These are phyloP conservation scores for Penaeus japonicus DNA, from an alignment of 1,140 invertebrate species.

Conservation along the genomic window DNA sequence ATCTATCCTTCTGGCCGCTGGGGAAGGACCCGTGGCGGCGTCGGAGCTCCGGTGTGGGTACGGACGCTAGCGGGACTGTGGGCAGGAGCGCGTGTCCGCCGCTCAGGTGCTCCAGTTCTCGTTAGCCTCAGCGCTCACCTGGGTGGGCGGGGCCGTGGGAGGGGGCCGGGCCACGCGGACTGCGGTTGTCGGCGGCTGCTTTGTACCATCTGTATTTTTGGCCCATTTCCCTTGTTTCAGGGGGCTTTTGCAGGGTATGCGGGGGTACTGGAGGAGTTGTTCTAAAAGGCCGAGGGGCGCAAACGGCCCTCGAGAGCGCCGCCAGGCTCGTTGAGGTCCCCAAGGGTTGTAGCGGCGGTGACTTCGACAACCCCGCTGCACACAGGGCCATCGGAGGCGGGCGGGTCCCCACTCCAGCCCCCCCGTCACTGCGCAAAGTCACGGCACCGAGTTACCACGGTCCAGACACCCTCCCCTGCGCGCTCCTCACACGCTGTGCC, in stretches of 20 bases:
- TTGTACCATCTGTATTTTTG: slow-evolving; percentile 28
- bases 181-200: slow-evolving; percentile 35
- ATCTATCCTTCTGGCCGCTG: too few species aligned
- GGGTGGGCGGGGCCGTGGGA: slow-evolving; percentile 45
- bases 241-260: not conserved
- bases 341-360: slow-evolving; percentile 27
- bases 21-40: not conserved
- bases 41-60: not conserved
- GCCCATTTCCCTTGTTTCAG: not conserved
- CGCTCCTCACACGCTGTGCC: not conserved
- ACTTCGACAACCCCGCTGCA: slow-evolving; percentile 37
- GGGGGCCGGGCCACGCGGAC: slow-evolving; percentile 32
- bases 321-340: not conserved
- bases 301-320: not conserved
- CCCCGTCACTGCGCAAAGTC: slow-evolving; percentile 48
- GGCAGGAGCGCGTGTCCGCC: slow-evolving; percentile 31
- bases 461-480: slow-evolving; percentile 27
- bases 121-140: slow-evolving; percentile 48
- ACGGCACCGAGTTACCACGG: slow-evolving; percentile 46
- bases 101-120: slow-evolving; percentile 54
- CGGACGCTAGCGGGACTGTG: not conserved
- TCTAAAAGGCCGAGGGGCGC: slow-evolving; percentile 11
- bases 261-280: not conserved
- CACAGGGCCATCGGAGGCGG: slow-evolving; percentile 39
- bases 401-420: slow-evolving; percentile 39